Percentiles rank a stretch among this genome's conserved stretches.
Conservation (phyloP, 1,140 invertebrate species). For the Oreohelix idahoensis region DNA sequence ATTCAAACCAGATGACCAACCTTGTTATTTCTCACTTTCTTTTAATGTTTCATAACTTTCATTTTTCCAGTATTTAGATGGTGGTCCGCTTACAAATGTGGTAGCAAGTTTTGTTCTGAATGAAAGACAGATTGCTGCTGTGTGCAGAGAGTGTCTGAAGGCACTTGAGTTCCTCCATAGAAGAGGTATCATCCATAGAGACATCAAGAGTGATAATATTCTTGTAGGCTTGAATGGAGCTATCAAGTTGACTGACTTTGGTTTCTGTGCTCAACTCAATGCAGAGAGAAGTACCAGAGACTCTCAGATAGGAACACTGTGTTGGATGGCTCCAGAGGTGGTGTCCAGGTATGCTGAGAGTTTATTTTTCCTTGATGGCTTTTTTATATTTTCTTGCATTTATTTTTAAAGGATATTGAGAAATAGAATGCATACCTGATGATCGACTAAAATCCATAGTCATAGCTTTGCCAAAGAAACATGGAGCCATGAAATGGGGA, state of each 20-base stretch:
- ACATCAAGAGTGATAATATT: constrained; percentile 75
- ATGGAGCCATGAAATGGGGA: no score
- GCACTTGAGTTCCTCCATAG: constrained; percentile 96
- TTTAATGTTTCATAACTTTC: background rate
- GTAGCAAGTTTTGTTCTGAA: constrained; percentile 76
- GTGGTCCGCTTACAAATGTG: constrained; percentile 77
- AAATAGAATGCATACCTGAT: no score
- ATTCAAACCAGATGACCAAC: no score
- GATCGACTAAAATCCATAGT: no score
- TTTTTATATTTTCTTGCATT: no score
- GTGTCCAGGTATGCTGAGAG: constrained; percentile 59
- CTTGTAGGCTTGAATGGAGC: constrained; percentile 70
- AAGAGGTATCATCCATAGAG: constrained; percentile 95
- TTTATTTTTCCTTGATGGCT: background rate
- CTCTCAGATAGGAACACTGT: constrained; percentile 73
- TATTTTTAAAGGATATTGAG: no score
- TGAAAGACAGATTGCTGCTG: constrained; percentile 95
- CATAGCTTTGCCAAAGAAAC: no score
- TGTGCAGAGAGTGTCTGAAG: constrained; percentile 91
- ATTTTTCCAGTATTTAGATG: constrained; percentile 72
- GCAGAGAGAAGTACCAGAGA: constrained; percentile 66
- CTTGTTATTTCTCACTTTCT: no score
- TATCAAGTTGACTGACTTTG: constrained; percentile 74
- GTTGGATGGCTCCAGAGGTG: constrained; percentile 73
- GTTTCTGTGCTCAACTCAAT: constrained; percentile 73